Percentiles rank a stretch among this genome's conserved stretches.
Evolutionary conservation across 1,140 invertebrate species (phyloP).

Genomic region (Leptopilina boulardi): DNA sequence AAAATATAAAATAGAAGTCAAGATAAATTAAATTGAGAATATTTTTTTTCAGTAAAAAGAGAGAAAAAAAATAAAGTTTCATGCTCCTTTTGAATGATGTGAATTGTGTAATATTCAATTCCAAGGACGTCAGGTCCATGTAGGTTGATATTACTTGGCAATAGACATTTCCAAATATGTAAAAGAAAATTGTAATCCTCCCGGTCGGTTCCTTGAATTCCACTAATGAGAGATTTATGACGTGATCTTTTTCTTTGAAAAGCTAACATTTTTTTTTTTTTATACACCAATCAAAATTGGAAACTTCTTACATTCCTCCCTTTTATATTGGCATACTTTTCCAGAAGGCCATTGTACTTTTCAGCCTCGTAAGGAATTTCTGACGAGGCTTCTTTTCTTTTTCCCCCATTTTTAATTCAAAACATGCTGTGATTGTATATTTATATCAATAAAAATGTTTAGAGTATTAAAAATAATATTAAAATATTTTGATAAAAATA

Average conservation of each 20-base stretch:
- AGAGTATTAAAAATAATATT: no score
- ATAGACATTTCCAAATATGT: conserved; percentile 59
- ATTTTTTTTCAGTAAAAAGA: conserved; percentile 36
- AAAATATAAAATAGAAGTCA: no score
- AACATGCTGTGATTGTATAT: not conserved
- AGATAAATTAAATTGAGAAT: no score
- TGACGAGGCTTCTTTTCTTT: not conserved
- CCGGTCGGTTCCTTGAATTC: conserved; percentile 3
- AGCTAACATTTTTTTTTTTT: not conserved
- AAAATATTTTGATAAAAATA: no score
- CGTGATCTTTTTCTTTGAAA: conserved; percentile 12
- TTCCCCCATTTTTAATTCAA: not conserved
- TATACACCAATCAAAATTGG: not conserved
- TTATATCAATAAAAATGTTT: no score
- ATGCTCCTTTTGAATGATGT: not conserved
- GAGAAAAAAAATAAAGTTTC: conserved; percentile 33
- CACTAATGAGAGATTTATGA: conserved; percentile 39
- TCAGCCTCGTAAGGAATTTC: not conserved
- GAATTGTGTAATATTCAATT: conserved; percentile 50
- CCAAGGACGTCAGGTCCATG: conserved; percentile 65
- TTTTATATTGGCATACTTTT: conserved; percentile 5
- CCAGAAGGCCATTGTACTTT: conserved; percentile 17
- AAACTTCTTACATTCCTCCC: not conserved
- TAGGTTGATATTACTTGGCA: conserved; percentile 46
- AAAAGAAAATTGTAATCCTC: conserved; percentile 51